A percentile compares a stretch with the other conserved stretches of the same genome.
phyloP scores from a whole-genome alignment of 2,888 invertebrate species.

The Eurytoma californica region DNA sequence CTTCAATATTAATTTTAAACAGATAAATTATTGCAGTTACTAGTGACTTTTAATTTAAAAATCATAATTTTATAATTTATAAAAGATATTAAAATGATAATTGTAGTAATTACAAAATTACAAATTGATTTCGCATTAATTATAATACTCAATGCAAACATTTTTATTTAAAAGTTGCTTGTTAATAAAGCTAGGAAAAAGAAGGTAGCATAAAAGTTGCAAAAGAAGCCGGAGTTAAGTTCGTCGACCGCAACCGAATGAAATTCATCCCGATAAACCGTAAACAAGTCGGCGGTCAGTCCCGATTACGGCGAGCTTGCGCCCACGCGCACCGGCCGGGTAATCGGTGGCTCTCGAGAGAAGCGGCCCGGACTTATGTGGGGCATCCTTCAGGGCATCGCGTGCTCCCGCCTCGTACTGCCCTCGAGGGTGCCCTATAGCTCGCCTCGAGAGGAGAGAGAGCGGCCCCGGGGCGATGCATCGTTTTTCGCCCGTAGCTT shows the following conservation, averaged over 20 bases:
- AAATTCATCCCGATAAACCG: conserved; percentile 16
- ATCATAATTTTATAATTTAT: too few relatives aligned
- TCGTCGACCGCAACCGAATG: neutral
- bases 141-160: neutral
- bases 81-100: too few relatives aligned
- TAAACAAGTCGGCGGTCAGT: neutral
- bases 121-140: neutral
- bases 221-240: neutral
- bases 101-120: neutral
- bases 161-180: too few relatives aligned
- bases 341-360: conserved; percentile 45
- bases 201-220: neutral
- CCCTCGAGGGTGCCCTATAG: conserved; percentile 51
- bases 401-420: conserved; percentile 33
- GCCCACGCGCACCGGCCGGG: neutral
- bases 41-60: too few relatives aligned
- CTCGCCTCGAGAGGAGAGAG: neutral
- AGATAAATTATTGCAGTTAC: too few relatives aligned
- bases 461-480: conserved; percentile 21
- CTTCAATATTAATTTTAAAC: too few relatives aligned
- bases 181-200: neutral
- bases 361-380: conserved; percentile 34
- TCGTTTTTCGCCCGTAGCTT: conserved; percentile 18
- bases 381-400: conserved; percentile 47
- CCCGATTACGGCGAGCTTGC: neutral